Base-by-base conservation (phyloP, 2,113 vertebrate species). In the Bufo gargarizans region DNA sequence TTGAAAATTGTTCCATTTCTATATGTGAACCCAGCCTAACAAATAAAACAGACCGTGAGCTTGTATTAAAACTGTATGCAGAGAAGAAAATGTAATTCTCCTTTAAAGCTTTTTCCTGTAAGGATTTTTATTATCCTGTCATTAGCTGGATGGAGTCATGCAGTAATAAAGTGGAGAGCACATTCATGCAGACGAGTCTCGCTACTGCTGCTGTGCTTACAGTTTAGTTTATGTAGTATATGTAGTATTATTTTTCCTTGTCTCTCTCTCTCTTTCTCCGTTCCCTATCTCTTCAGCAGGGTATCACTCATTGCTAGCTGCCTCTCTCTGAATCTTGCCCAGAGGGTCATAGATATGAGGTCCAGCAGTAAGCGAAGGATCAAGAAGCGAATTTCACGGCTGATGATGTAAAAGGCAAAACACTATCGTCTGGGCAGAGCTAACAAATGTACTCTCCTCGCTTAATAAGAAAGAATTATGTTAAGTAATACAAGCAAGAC, bases 381-480 rank as follows among this genome's bases (percentile, higher is more conserved):
- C 87, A 88, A 88, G 81, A 83, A 88, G 80, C 19, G 50, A 76
- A 88, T 88, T 88, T 88, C 87, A 88, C n/a, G 87, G 87, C 87
- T 88, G 80, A 88, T 88, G 69, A 88, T 83, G 87, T 88, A 88
- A 88, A 88, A 84, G 80, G 87, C 71, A 83, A 88, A 83, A 82
- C 45, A 76, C 69, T 20, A 83, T 74, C n/a, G 58, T 88, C 80
- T 88, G 86, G 86, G 86, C 67, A 49, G 67, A 83, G 86, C 71
- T 88, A 88, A 88, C 79, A 88, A 88, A 88, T 88, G 86, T 88
- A 88, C 86, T 88, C 79, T 88, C 86, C 86, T 65, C 79, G 86
- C 86, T 88, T 88, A 88, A 88, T 88, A 88, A 88, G 80, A 88
- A 88, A 83, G 86, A 88, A 88, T 88, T 88, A 88, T 88, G 86